Evolutionary conservation across 2,797 vertebrate genomes (phyloP).

Genomic region (Macropus fuliginosus): DNA sequence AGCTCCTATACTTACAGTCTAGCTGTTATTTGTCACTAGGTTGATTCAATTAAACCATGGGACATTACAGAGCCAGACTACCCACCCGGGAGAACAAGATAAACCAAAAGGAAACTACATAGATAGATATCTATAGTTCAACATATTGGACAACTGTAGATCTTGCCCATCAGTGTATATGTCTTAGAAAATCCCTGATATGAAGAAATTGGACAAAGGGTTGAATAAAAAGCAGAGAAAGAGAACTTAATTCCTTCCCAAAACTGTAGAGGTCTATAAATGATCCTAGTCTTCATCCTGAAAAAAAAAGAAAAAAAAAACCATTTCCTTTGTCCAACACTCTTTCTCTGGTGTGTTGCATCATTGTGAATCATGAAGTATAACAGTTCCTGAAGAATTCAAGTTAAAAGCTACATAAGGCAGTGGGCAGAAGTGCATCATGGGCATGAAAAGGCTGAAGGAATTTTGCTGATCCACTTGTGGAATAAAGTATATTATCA

Average conservation of each 20-base stretch:
- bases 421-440: background rate
- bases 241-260: background rate
- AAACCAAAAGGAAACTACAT: background rate
- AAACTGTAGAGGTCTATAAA: background rate
- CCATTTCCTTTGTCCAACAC: background rate
- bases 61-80: no score
- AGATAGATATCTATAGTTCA: background rate
- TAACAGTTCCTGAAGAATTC: background rate
- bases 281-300: background rate
- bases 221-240: background rate
- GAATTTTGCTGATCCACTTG: background rate
- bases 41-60: no score
- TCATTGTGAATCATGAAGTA: background rate
- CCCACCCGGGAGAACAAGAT: background rate
- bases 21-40: no score
- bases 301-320: background rate
- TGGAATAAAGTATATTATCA: background rate
- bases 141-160: background rate
- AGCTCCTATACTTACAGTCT: no score
- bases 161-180: background rate
- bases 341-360: background rate
- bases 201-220: background rate
- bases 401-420: background rate
- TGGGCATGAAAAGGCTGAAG: background rate
- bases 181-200: background rate